phyloP scores from a whole-genome alignment of 1,140 invertebrate species.

The Tetraneura akinire region DNA sequence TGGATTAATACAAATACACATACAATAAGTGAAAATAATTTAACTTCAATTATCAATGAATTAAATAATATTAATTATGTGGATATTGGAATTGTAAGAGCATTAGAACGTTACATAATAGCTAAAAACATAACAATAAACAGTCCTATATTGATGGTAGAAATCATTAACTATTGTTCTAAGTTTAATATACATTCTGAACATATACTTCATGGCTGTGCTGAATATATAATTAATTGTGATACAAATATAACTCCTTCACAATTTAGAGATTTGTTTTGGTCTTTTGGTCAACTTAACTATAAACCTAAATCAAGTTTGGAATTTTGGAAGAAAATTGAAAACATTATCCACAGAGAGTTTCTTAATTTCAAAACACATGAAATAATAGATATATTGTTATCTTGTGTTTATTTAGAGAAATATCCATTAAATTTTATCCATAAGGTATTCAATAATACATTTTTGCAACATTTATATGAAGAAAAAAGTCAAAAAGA shows the following conservation, averaged over 20 bases:
- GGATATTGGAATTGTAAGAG: conserved; percentile 63
- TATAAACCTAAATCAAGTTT: conserved; percentile 62
- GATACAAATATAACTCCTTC: conserved; percentile 61
- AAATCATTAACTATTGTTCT: conserved; percentile 68
- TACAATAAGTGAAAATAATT: conserved; percentile 63
- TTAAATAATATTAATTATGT: conserved; percentile 63
- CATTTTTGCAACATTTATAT: conserved; percentile 67
- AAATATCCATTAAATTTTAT: conserved; percentile 69
- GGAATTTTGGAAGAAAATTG: conserved; percentile 66
- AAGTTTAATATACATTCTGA: conserved; percentile 65
- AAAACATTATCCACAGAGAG: conserved; percentile 64
- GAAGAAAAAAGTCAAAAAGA: conserved; percentile 55
- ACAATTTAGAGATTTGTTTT: conserved; percentile 65
- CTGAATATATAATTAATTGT: conserved; percentile 65
- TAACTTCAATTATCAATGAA: conserved; percentile 65
- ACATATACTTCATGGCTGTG: conserved; percentile 64
- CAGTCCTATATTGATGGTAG: conserved; percentile 64
- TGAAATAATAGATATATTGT: conserved; percentile 66
- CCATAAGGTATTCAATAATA: conserved; percentile 65
- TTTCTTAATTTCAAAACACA: conserved; percentile 66
- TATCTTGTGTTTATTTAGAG: conserved; percentile 69
- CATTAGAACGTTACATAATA: conserved; percentile 68
- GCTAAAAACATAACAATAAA: conserved; percentile 58
- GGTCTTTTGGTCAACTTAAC: conserved; percentile 67
- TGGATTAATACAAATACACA: conserved; percentile 69